Evolutionary conservation across 1,140 invertebrate genomes (phyloP), one percentile per base, ranked within the genome.

Genomic region (Chymomyza costata): DNA sequence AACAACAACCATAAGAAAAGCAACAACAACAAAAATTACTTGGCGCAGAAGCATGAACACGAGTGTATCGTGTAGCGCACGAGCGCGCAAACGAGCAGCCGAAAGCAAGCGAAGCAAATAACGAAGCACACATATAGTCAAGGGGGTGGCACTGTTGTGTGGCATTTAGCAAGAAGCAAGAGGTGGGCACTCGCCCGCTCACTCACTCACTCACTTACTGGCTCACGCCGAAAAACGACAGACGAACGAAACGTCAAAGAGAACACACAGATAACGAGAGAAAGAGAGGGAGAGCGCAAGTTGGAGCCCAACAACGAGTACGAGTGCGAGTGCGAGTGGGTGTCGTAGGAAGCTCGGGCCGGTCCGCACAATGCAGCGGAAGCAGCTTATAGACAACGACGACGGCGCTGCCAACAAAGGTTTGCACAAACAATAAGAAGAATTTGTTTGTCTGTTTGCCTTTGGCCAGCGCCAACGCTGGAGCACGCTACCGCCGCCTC

Each of bases 361-460:
- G 32, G 50, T 25, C 62, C 17, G 19, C 17, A 51, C 43, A 65
- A 45, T 65, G 44, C 66, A 54, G 30, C 65, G 71, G 71, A 78
- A 78, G 71, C 71, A 58, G 54, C 62, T 62, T 62, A 56, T 78
- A 56, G 71, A 57, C 63, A 51, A 52, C 11, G 38, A 7, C 30
- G 8, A 25, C 28, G 13, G 25, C 25, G 31, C 31, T 3, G 39
- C 18, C 16, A 44, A 44, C 25, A 50, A 30, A 31, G 35, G 38
- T 17, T n/a, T 43, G 25, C 13, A 47, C 39, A 37, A 38, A 65
- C 73, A 78, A 80, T 67, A 58, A 46, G 43, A 49, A 46, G 66
- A 62, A 57, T 65, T 52, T 68, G 70, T 74, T 55, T 68, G 70
- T 74, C 61, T 74, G 37, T 39, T 15, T 41, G 52, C 52, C 14